Conservation (phyloP, 2,888 invertebrate genomes). For the Hypselothyrea guttata region DNA sequence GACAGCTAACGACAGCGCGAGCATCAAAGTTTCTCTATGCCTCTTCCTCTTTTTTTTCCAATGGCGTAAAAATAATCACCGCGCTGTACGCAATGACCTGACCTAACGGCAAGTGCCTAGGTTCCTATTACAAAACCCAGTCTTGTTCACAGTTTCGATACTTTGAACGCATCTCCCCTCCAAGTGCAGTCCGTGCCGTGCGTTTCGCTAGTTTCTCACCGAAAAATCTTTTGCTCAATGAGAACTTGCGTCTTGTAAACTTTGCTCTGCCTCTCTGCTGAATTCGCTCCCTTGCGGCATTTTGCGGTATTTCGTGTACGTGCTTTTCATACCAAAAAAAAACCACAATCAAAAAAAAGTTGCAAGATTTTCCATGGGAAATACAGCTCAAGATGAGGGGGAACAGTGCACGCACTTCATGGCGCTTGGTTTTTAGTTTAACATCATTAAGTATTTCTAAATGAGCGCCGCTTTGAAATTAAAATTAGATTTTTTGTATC, state of each 20-base stretch:
- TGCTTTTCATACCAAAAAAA: conserved; percentile 62
- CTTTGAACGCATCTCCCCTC: neutral
- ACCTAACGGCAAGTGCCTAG: conserved; percentile 38
- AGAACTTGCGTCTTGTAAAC: conserved; percentile 41
- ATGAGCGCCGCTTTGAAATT: conserved; percentile 74
- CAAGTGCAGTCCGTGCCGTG: conserved; percentile 37
- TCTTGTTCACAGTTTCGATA: neutral
- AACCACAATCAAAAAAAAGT: conserved; percentile 9
- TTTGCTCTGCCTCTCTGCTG: conserved; percentile 5
- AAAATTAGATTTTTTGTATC: conserved; percentile 63
- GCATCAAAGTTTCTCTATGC: conserved; percentile 35
- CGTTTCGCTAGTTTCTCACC: conserved; percentile 31
- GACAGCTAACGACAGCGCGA: conserved; percentile 51
- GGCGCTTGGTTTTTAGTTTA: conserved; percentile 70
- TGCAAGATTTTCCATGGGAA: conserved; percentile 46
- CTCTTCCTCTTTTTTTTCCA: conserved; percentile 8
- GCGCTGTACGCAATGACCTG: conserved; percentile 66
- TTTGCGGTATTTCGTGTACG: conserved; percentile 67
- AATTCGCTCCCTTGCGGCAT: conserved; percentile 30
- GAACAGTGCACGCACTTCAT: conserved; percentile 56
- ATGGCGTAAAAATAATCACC: conserved; percentile 58
- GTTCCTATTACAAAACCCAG: neutral
- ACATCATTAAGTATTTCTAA: conserved; percentile 77
- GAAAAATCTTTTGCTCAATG: conserved; percentile 40
- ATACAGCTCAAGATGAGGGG: conserved; percentile 40